These are phyloP conservation scores for Sternarchorhynchus goeldii DNA, from an alignment of 2,797 vertebrate genomes.

Conservation along the genomic window DNA sequence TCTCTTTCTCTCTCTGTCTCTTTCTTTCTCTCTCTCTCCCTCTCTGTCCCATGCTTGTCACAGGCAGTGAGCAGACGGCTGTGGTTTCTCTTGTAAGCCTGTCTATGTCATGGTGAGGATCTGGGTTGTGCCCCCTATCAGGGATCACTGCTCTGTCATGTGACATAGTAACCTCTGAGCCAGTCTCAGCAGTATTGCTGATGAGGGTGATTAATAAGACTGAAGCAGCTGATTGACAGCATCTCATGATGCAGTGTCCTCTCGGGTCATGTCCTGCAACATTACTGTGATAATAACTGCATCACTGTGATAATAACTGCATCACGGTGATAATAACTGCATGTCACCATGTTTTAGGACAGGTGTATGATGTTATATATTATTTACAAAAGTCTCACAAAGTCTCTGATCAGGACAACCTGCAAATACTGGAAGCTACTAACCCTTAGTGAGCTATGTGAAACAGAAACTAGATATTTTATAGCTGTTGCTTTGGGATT, in stretches of 20 bases:
- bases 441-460: too few relatives aligned
- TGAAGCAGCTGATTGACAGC: conserved; percentile 29
- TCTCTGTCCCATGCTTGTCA: conserved; percentile 13
- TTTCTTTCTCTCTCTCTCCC: neutral
- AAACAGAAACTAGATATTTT: too few relatives aligned
- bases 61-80: conserved; percentile 23
- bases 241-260: conserved; percentile 8
- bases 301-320: neutral
- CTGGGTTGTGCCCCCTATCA: conserved; percentile 32
- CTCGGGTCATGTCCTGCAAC: neutral
- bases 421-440: too few relatives aligned
- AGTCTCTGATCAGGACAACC: too few relatives aligned
- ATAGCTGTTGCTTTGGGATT: too few relatives aligned
- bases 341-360: neutral
- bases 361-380: neutral
- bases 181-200: conserved; percentile 13
- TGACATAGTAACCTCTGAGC: conserved; percentile 18
- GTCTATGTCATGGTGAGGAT: conserved; percentile 30
- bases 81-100: conserved; percentile 25
- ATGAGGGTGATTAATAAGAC: conserved; percentile 25
- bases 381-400: too few relatives aligned
- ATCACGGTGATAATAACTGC: neutral
- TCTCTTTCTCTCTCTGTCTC: neutral
- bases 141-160: conserved; percentile 29
- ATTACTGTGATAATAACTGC: neutral